phyloP scores from a whole-genome alignment of 2,888 invertebrate species.

The Coelinius sp. region DNA sequence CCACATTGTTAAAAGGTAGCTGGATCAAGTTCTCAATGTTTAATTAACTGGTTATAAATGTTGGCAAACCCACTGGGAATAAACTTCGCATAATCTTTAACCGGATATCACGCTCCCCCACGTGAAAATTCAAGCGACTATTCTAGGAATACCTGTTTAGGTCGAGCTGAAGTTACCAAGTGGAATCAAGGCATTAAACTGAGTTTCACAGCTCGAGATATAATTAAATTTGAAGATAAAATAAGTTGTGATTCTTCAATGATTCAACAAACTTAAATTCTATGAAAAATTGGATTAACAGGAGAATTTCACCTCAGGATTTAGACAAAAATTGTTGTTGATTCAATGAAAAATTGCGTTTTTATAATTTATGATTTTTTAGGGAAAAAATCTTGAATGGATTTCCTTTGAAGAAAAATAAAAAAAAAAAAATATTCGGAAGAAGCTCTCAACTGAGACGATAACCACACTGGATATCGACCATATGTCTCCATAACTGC shows the following conservation, averaged over 20 bases:
- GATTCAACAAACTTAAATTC: neutral
- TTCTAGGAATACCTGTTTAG: conserved; percentile 25
- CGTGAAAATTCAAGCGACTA: conserved; percentile 15
- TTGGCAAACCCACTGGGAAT: neutral
- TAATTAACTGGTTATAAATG: neutral
- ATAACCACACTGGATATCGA: conserved; percentile 9
- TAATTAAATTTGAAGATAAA: conserved; percentile 1
- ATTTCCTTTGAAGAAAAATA: too few relatives aligned
- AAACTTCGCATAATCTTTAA: neutral
- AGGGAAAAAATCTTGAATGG: too few relatives aligned
- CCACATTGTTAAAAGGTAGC: neutral
- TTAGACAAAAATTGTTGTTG: too few relatives aligned
- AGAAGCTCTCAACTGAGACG: neutral
- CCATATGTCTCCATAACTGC: conserved; percentile 1
- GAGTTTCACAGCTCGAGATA: neutral
- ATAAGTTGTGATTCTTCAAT: neutral
- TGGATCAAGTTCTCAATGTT: neutral
- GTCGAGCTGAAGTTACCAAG: conserved; percentile 21
- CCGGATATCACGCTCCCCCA: conserved; percentile 10
- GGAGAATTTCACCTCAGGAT: neutral
- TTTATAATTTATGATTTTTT: neutral
- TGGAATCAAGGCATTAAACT: neutral
- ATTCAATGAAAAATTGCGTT: neutral
- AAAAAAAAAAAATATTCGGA: neutral
- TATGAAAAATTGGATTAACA: neutral